Base-by-base conservation (phyloP, 1,140 invertebrate species). In the Drosophila bifasciata region DNA sequence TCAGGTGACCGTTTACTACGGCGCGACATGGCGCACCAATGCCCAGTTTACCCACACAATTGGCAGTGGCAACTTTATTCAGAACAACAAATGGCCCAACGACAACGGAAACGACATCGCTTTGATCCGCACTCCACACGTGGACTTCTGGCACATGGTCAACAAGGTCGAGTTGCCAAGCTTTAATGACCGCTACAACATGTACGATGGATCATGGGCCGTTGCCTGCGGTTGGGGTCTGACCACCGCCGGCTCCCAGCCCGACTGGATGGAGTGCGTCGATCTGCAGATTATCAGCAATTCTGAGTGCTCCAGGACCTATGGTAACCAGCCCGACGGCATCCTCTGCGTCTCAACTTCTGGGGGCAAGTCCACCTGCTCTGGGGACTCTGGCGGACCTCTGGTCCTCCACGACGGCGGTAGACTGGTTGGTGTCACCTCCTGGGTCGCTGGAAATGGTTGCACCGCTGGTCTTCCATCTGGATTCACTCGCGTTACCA, bases 351-450 rank as follows among this genome's bases (percentile, higher is more conserved):
- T 77, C 21, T 53, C 71, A 17, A 66, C 64, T 9, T 9, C 52
- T 1, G 57, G 46, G 16, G 80, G 75, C 46, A 80, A 68, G 43
- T 76, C 72, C 16, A 89, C 89, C 6, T 91, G 89, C 74, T 45
- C 76, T 5, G 93, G 93, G 59, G 93, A 94, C 90, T 93, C 92
- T 68, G 93, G 93, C 52, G 93, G 93, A 32, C 92, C 92, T 9
- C 76, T 94, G 51, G 90, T 92, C 0, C 91, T 92, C 51, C 66
- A 79, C 8, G 92, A 93, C 57, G 71, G 66, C 1, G 55, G 60
- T 11, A 89, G 89, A 0, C 89, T 92, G 41, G 90, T 93, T 4
- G 93, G 93, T 16, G 89, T 94, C 13, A 91, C 93, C 9, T 93
- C 84, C 46, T 90, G 74, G 25, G 79, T 66, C 1, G 21, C 74